Evolutionary conservation across 2,888 invertebrate species (phyloP).

Genomic region (Graphium colonna): DNA sequence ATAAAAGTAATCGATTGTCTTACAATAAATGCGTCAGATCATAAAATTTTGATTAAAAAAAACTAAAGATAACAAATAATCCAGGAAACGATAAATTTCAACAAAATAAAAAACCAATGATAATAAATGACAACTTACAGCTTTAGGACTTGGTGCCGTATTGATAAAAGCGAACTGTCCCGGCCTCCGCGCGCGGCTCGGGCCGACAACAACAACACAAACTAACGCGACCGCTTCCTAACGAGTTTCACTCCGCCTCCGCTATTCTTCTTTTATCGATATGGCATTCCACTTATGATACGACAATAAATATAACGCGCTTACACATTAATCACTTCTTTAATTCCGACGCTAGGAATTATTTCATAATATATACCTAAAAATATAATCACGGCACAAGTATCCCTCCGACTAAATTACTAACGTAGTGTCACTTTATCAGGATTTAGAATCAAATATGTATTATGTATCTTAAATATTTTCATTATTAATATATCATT

Average conservation of each 20-base stretch:
- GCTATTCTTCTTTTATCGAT: slow-evolving; percentile 79
- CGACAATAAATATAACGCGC: slow-evolving; percentile 81
- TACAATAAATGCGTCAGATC: slow-evolving; percentile 81
- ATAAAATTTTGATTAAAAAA: slow-evolving; percentile 78
- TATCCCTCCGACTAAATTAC: slow-evolving; percentile 81
- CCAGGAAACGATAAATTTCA: slow-evolving; percentile 75
- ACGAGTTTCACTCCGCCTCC: slow-evolving; percentile 77
- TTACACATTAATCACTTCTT: slow-evolving; percentile 80
- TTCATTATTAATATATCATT: slow-evolving; percentile 81
- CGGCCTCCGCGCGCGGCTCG: slow-evolving; percentile 34
- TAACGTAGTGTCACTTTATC: slow-evolving; percentile 80
- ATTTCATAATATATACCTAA: slow-evolving; percentile 80
- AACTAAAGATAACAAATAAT: slow-evolving; percentile 78
- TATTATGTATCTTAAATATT: slow-evolving; percentile 81
- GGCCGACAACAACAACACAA: slow-evolving; percentile 60
- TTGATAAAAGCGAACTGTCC: slow-evolving; percentile 77
- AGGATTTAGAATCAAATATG: slow-evolving; percentile 81
- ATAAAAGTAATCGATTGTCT: slow-evolving; percentile 80
- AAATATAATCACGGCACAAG: slow-evolving; percentile 81
- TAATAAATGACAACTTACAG: slow-evolving; percentile 69
- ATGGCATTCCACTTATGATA: slow-evolving; percentile 79
- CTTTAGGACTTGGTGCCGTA: slow-evolving; percentile 76
- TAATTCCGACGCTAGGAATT: slow-evolving; percentile 81
- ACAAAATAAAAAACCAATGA: slow-evolving; percentile 53
- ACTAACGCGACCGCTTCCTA: slow-evolving; percentile 66